phyloP scores from a whole-genome alignment of 35 echinoderm and acorn worm species.

The Amphiura filiformis region DNA sequence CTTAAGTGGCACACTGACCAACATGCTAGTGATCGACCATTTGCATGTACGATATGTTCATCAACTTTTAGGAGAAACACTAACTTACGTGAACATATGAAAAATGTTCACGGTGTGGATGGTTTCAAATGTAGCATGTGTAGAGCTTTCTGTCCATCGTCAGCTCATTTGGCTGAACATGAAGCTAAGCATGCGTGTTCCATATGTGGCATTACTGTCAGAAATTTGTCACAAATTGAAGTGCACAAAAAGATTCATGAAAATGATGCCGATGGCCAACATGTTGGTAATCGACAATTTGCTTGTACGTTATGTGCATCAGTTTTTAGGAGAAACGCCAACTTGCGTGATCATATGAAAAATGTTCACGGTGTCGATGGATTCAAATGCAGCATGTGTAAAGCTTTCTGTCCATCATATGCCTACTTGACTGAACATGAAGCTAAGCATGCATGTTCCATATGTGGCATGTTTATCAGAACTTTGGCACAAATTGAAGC shows the following conservation, averaged over 20 bases:
- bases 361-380: background rate
- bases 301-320: background rate
- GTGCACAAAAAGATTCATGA: too few relatives aligned
- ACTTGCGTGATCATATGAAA: background rate
- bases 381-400: background rate
- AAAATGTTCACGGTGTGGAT: background rate
- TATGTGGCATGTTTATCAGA: background rate
- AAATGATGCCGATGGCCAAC: too few relatives aligned
- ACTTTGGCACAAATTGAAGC: too few relatives aligned
- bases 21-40: too few relatives aligned
- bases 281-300: too few relatives aligned
- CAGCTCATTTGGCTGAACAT: background rate
- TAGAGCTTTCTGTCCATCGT: background rate
- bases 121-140: background rate
- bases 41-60: background rate
- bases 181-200: background rate
- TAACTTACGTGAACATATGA: background rate
- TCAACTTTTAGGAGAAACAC: background rate
- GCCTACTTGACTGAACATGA: background rate
- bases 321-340: background rate
- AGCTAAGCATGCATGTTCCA: background rate
- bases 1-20: too few relatives aligned
- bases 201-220: background rate
- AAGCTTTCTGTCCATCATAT: background rate
- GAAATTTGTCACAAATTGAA: too few relatives aligned